Percentiles rank a stretch among this genome's conserved stretches.
Evolutionary conservation across 2,797 vertebrate species (phyloP).

Genomic region (Chromobotia macracanthus): DNA sequence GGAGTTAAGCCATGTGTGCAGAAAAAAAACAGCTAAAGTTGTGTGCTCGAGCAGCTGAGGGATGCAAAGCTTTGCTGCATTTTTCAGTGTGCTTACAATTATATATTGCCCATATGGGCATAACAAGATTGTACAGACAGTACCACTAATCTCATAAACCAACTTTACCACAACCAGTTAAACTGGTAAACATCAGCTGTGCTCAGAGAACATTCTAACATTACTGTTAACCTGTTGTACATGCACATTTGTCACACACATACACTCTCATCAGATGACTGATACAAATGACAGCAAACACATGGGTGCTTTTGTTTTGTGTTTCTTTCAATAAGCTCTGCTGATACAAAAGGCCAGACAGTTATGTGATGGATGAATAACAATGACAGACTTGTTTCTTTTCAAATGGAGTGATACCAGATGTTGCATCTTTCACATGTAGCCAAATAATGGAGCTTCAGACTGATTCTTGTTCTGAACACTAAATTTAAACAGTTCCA

Average conservation of each 20-base stretch:
- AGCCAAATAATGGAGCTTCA: slow-evolving; percentile 8
- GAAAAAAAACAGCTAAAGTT: too few relatives aligned
- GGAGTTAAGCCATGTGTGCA: too few relatives aligned
- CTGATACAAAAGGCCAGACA: slow-evolving; percentile 36
- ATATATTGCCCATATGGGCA: too few relatives aligned
- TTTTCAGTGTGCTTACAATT: too few relatives aligned
- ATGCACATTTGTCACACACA: slow-evolving; percentile 7
- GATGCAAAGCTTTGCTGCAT: too few relatives aligned
- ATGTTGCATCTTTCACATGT: slow-evolving; percentile 40
- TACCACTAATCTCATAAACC: too few relatives aligned
- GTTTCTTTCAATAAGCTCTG: neutral
- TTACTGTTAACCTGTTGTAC: neutral
- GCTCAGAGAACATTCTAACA: neutral
- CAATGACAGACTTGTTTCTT: slow-evolving; percentile 44
- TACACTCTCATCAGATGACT: slow-evolving; percentile 33
- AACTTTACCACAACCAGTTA: too few relatives aligned
- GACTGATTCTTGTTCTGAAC: neutral
- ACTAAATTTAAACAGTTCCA: neutral
- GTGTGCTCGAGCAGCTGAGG: too few relatives aligned
- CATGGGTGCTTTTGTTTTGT: slow-evolving; percentile 43
- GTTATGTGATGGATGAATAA: slow-evolving; percentile 47
- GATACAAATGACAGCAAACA: slow-evolving; percentile 36
- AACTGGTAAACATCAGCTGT: neutral
- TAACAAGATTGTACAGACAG: too few relatives aligned
- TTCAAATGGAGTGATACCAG: slow-evolving; percentile 43